Base-by-base conservation (phyloP, 2,113 vertebrate species). In the Sphyrna mokarran region DNA sequence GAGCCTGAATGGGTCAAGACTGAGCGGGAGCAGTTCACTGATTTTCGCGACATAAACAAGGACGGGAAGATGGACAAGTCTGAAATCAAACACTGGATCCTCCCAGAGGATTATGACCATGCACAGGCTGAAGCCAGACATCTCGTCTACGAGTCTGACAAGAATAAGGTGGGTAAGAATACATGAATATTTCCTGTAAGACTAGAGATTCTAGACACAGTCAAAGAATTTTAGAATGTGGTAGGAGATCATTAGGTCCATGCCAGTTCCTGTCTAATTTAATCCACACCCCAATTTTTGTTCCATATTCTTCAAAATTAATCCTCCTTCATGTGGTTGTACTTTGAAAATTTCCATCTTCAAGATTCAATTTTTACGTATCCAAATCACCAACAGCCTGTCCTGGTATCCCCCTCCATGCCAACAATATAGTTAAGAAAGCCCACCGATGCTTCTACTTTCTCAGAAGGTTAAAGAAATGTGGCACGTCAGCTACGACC, bases 61-160 rank as follows among this genome's bases (percentile, higher is more conserved):
- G 99, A 99, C 0, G 99, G 99, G 11, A 99, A 99, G 96, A 98
- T 99, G 98, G 99, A 99, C 96, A 97, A 97, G 96, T 98, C 99
- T 0, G 99, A 99, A 97, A 99, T 99, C 96, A 98, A 98, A 70
- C 98, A 99, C 96, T 99, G 99, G 99, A 99, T 99, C 96, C 98
- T 99, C 95, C 99, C 99, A 0, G 98, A 99, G 54, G 99, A 99
- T 96, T 99, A 99, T 0, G 99, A 99, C 97, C 99, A 99, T 0
- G 99, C 99, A 0, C 98, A 98, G 96, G 99, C 99, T 0, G 99
- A 99, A 97, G 99, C 99, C 95, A 97, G 98, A 96, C 99, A 99
- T 96, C 98, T 99, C 95, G 98, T 99, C 26, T 98, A 99, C 0
- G 99, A 99, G 97, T 99, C 99, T 0, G 99, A 99, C 96, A 97